Percentiles rank a stretch among this genome's conserved stretches.
Evolutionary conservation across 1,140 invertebrate genomes (phyloP).

Genomic region (Drosophila pectinifera): DNA sequence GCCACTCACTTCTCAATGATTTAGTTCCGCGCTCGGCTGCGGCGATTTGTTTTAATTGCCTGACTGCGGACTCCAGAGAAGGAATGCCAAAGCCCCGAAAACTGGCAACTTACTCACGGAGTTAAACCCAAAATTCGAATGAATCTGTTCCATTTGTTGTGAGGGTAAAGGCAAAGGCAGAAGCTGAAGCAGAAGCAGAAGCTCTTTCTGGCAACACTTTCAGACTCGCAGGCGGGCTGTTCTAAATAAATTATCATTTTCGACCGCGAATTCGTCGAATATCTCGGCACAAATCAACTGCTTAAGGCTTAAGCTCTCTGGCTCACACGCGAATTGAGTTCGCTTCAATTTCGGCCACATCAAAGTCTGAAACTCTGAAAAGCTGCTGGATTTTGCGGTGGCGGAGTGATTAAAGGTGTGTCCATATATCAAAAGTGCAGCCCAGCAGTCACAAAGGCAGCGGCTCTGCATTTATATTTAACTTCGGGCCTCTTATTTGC

Average conservation of each 20-base stretch:
- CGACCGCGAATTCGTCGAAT: conserved; percentile 70
- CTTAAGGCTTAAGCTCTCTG: conserved; percentile 70
- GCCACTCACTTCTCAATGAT: conserved; percentile 53
- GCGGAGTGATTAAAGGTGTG: conserved; percentile 82
- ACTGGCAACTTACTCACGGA: conserved; percentile 68
- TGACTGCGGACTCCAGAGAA: conserved; percentile 15
- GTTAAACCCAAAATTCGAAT: conserved; percentile 75
- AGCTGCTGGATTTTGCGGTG: conserved; percentile 68
- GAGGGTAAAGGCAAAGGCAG: no score
- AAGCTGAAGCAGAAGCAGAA: conserved; percentile 57
- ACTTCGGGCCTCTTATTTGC: conserved; percentile 2
- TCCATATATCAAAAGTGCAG: conserved; percentile 80
- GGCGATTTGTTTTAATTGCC: conserved; percentile 75
- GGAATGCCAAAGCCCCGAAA: conserved; percentile 49
- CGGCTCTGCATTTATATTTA: conserved; percentile 32
- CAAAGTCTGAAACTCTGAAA: conserved; percentile 52
- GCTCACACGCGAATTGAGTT: conserved; percentile 58
- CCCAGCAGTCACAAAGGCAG: conserved; percentile 54
- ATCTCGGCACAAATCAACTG: conserved; percentile 80
- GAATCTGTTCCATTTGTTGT: conserved; percentile 63
- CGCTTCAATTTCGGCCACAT: conserved; percentile 72
- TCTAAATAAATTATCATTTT: conserved; percentile 83
- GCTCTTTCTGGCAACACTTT: conserved; percentile 64
- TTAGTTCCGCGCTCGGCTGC: conserved; percentile 51
- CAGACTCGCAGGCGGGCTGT: conserved; percentile 22